phyloP scores from a whole-genome alignment of 1,140 invertebrate species.

The Hypothenemus hampei region DNA sequence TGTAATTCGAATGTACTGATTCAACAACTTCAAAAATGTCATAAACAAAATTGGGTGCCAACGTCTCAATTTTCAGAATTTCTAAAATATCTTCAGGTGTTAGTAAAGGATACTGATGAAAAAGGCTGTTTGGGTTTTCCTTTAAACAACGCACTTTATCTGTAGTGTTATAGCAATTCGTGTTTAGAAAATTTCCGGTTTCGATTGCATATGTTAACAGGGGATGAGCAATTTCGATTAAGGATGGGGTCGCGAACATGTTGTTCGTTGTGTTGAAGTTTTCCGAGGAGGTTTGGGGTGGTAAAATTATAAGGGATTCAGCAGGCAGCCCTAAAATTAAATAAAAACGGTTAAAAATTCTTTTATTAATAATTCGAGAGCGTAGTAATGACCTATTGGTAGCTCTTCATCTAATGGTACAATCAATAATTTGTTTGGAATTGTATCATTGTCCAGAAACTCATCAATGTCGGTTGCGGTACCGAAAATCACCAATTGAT shows the following conservation, averaged over 20 bases:
- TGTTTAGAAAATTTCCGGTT: conserved; percentile 22
- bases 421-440: conserved; percentile 17
- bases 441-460: conserved; percentile 9
- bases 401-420: conserved; percentile 36
- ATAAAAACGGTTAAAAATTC: too few relatives aligned
- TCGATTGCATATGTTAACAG: conserved; percentile 31
- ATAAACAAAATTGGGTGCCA: conserved; percentile 34
- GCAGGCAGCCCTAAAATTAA: conserved; percentile 34
- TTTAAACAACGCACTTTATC: conserved; percentile 37
- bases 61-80: conserved; percentile 35
- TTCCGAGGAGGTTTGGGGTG: conserved; percentile 10
- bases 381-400: conserved; percentile 28
- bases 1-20: conserved; percentile 12
- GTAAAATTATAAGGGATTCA: conserved; percentile 34
- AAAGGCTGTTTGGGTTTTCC: conserved; percentile 12
- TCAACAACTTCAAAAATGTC: conserved; percentile 36
- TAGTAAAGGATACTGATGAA: conserved; percentile 14
- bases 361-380: not conserved
- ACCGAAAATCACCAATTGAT: conserved; percentile 29
- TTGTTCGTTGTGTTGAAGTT: conserved; percentile 18
- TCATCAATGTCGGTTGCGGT: conserved; percentile 17
- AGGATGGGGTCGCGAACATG: conserved; percentile 32
- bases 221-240: conserved; percentile 36
- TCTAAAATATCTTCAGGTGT: conserved; percentile 23
- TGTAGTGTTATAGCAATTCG: conserved; percentile 36